Conservation (phyloP, 2,797 vertebrate species). For the Pitangus sulphuratus region DNA sequence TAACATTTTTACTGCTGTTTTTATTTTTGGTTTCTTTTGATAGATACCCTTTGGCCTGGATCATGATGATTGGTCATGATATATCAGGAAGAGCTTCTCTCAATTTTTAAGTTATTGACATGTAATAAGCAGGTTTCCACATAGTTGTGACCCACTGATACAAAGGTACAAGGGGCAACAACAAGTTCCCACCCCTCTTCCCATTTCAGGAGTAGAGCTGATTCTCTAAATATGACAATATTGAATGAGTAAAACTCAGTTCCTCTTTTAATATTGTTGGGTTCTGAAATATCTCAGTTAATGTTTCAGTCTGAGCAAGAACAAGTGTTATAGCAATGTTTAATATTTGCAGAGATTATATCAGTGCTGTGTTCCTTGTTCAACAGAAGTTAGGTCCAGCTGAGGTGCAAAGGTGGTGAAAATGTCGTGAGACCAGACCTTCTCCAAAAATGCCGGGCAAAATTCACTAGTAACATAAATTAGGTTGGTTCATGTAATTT, state of each 20-base stretch:
- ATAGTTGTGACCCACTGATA: not conserved
- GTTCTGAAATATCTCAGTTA: not conserved
- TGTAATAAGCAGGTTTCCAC: not conserved
- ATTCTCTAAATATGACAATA: not conserved
- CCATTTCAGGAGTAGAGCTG: not conserved
- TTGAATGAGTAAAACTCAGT: not conserved
- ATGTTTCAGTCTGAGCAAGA: not conserved
- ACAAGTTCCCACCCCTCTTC: not conserved
- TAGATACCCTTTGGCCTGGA: not conserved
- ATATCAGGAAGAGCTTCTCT: not conserved
- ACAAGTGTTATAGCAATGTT: not conserved
- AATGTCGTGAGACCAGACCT: not conserved
- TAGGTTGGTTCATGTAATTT: not conserved
- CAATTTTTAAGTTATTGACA: not conserved
- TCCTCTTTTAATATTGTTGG: not conserved
- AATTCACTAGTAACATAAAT: not conserved
- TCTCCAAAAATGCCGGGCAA: not conserved
- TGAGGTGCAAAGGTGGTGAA: not conserved
- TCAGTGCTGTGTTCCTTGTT: not conserved
- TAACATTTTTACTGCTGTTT: not conserved
- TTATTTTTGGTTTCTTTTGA: not conserved
- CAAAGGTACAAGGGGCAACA: not conserved
- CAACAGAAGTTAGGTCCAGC: not conserved
- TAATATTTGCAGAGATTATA: not conserved
- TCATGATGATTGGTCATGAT: not conserved